Evolutionary conservation across 1,140 invertebrate species (phyloP).

Genomic region (Euwallacea fornicatus): DNA sequence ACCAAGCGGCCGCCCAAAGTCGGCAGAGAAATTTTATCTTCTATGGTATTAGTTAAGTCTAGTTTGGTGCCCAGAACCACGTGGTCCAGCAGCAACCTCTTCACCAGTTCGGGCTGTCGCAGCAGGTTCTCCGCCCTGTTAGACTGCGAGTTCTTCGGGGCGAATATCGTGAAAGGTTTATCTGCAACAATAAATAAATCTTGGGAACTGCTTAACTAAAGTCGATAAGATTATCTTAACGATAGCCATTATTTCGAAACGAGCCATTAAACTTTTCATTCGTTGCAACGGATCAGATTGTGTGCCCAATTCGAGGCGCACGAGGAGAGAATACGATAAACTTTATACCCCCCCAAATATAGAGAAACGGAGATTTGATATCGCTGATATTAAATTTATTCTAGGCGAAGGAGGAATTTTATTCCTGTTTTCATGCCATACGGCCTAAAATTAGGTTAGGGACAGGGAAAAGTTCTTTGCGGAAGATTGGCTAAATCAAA

Average conservation of each 20-base stretch:
- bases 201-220: neutral
- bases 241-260: slow-evolving; percentile 14
- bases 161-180: slow-evolving; percentile 62
- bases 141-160: slow-evolving; percentile 59
- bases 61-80: slow-evolving; percentile 56
- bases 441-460: slow-evolving; percentile 10
- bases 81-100: slow-evolving; percentile 61
- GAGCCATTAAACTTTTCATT: slow-evolving; percentile 23
- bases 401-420: slow-evolving; percentile 13
- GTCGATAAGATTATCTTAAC: slow-evolving; percentile 5
- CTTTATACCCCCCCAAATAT: slow-evolving; percentile 13
- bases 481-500: too few species aligned
- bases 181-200: slow-evolving; percentile 54
- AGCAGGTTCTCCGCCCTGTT: slow-evolving; percentile 54
- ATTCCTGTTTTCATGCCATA: slow-evolving; percentile 1
- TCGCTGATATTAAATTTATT: slow-evolving; percentile 16
- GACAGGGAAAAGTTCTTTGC: neutral
- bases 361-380: slow-evolving; percentile 14
- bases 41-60: slow-evolving; percentile 50
- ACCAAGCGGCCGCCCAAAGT: slow-evolving; percentile 58
- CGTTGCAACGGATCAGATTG: slow-evolving; percentile 7
- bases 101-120: slow-evolving; percentile 55
- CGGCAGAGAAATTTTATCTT: slow-evolving; percentile 55
- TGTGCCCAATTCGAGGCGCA: slow-evolving; percentile 9
- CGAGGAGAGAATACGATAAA: slow-evolving; percentile 12